A percentile compares a stretch with the other conserved stretches of the same genome.
phyloP scores from a whole-genome alignment of 2,888 invertebrate genomes.

The Phasia obesa region DNA sequence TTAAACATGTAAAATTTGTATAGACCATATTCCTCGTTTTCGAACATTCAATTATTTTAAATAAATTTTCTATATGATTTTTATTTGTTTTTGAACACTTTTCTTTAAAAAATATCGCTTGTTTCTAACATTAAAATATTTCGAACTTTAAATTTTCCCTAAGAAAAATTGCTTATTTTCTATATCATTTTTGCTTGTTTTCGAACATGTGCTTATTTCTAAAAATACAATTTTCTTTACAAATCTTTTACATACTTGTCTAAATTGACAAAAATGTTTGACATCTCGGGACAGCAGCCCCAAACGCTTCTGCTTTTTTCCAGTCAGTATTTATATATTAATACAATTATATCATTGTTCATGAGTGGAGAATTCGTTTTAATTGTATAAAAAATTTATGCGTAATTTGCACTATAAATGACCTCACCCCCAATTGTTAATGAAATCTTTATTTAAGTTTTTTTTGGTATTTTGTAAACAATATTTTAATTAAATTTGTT shows the following conservation, averaged over 20 bases:
- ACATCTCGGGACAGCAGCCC: not conserved
- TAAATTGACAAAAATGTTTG: not conserved
- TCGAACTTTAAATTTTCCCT: not conserved
- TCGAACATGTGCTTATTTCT: no score
- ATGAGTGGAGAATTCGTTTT: constrained; percentile 1
- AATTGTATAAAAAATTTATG: constrained; percentile 39
- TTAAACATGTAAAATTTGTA: no score
- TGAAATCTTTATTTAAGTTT: constrained; percentile 49
- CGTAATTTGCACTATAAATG: constrained; percentile 58
- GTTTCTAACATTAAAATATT: no score
- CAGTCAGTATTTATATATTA: not conserved
- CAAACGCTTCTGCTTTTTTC: not conserved
- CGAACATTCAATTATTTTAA: no score
- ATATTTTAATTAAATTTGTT: not conserved
- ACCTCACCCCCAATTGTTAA: constrained; percentile 64
- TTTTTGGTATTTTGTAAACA: constrained; percentile 5
- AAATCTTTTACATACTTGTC: not conserved
- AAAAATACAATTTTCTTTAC: no score
- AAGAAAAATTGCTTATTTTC: no score
- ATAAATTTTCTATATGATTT: no score
- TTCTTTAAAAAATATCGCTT: no score
- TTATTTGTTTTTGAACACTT: no score
- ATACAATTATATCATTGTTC: constrained; percentile 31
- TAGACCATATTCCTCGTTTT: no score
- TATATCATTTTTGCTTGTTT: no score